Evolutionary conservation across 2,113 vertebrate genomes (phyloP).

Genomic region (Callochromis pleurospilus): DNA sequence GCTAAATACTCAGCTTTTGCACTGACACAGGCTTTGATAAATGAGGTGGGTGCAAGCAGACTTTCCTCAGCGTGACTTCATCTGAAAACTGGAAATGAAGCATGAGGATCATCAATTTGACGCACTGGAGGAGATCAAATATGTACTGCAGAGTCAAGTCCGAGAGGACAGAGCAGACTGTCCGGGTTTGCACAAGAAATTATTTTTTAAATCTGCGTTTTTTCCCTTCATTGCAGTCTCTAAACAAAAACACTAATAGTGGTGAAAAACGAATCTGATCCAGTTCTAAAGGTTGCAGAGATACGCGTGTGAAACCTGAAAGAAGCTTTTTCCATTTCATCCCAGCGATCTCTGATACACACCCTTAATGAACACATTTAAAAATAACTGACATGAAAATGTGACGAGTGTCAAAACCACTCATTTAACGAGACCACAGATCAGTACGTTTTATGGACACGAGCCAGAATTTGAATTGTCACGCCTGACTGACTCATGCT

Average conservation of each 20-base stretch:
- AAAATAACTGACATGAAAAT: neutral
- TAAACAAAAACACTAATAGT: neutral
- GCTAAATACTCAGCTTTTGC: neutral
- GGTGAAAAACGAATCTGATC: neutral
- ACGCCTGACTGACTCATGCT: neutral
- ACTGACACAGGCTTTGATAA: neutral
- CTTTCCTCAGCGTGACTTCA: neutral
- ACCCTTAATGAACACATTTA: neutral
- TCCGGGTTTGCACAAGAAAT: neutral
- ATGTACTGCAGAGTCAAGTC: neutral
- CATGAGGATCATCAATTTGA: neutral
- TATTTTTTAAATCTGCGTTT: neutral
- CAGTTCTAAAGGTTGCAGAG: neutral
- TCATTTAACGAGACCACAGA: neutral
- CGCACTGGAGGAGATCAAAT: neutral
- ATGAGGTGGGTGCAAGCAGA: neutral
- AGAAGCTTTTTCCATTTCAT: neutral
- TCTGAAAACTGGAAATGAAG: neutral
- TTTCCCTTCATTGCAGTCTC: rapidly evolving
- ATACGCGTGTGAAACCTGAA: neutral
- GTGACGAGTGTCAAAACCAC: neutral
- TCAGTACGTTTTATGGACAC: neutral
- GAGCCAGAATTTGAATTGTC: neutral
- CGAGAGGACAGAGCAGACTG: neutral
- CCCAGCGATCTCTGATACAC: neutral